Evolutionary conservation across 1,140 invertebrate species (phyloP), one percentile per base, ranked within the genome.

Genomic region (Scaptodrosophila lebanonensis): DNA sequence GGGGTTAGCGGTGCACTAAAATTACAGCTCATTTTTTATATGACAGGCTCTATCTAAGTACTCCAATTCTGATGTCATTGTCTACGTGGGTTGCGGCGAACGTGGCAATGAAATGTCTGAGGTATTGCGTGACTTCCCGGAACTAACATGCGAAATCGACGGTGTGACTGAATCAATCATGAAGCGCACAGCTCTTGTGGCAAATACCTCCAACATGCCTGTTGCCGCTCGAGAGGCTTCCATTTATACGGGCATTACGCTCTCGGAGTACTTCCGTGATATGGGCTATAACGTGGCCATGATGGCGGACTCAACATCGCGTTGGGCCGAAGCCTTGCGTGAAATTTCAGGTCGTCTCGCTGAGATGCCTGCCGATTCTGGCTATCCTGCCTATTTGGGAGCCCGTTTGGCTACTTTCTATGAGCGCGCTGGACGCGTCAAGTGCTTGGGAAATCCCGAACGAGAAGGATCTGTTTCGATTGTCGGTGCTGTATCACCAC

Each of bases 191-290:
- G 95, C 98, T 17, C 89, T 99, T 20, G 98, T 99, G 15, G 98
- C 98, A 66, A 99, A 99, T 88, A 99, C 98, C 18, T 99, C 98
- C 47, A 99, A 99, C 93, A 99, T 99, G 98, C 98, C 98, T 88
- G 98, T 99, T 39, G 98, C 98, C 88, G 98, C 98, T 89, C 93
- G 98, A 89, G 98, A 99, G 90, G 98, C 98, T 76, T 99, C 98
- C 72, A 99, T 99, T 88, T 99, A 99, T 87, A 99, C 98, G 0
- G 95, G 96, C 86, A 99, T 99, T 86, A 99, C 98, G 0, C 88
- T 99, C 1, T 98, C 97, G n/a, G 98, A 99, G 88, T 99, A 99
- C 88, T 99, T 99, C 91, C 91, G 94, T 84, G 97, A 99, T 88
- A 99, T 99, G 98, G 98, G 98, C 87, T 98, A 99, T 91, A 98